These are phyloP conservation scores for Synaphobranchus kaupii DNA, from an alignment of 2,797 vertebrate species.

Conservation along the genomic window DNA sequence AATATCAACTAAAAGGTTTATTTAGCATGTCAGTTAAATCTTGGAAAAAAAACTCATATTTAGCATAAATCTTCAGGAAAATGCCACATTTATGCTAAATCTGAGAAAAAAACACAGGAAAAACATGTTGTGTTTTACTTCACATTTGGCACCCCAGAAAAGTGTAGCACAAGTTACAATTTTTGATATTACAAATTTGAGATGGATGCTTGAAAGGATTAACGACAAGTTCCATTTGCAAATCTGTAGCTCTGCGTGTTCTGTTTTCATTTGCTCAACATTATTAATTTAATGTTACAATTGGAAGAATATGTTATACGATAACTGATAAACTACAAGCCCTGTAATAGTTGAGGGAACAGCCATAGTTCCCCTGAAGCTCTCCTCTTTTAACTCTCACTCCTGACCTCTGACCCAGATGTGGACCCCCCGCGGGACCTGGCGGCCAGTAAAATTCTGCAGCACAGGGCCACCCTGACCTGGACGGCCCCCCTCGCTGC, in stretches of 20 bases:
- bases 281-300: neutral
- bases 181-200: neutral
- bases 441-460: constrained; percentile 77
- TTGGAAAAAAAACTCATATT: no score
- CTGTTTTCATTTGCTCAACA: neutral
- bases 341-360: neutral
- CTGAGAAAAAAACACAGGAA: no score
- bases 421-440: constrained; percentile 86
- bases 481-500: constrained; percentile 84
- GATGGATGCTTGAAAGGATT: neutral
- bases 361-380: neutral
- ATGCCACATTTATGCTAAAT: no score
- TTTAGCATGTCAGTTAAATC: no score
- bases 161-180: no score
- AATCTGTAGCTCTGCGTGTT: neutral
- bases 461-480: constrained; percentile 79
- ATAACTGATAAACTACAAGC: neutral
- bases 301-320: neutral
- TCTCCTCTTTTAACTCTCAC: neutral
- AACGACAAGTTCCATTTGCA: neutral
- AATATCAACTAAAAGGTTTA: no score
- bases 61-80: no score
- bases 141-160: no score
- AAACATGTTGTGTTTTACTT: no score
- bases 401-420: constrained; percentile 59